Conservation (phyloP, 1,140 invertebrate species). For the Rhyzopertha dominica region DNA sequence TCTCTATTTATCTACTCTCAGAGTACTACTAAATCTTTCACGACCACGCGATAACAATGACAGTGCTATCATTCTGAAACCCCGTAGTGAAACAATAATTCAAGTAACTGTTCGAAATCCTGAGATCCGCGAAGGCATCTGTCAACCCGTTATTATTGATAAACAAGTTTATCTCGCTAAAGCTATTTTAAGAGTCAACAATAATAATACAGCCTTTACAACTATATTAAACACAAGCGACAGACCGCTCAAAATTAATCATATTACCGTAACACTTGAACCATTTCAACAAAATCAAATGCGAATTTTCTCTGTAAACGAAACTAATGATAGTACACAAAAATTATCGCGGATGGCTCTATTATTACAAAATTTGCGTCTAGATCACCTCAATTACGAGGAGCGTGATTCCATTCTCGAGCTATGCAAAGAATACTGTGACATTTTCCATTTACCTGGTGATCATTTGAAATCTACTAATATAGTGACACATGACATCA, state of each 20-base stretch:
- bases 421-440: conserved; percentile 25
- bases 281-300: too few relatives aligned
- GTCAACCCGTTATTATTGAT: conserved; percentile 12
- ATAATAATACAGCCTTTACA: conserved; percentile 14
- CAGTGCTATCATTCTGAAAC: too few relatives aligned
- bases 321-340: too few relatives aligned
- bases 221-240: conserved; percentile 28
- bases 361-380: too few relatives aligned
- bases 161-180: conserved; percentile 19
- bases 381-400: conserved; percentile 27
- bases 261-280: too few relatives aligned
- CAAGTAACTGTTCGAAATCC: conserved; percentile 15
- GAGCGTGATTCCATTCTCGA: too few relatives aligned
- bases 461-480: conserved; percentile 24
- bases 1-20: too few relatives aligned
- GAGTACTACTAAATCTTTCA: too few relatives aligned
- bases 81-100: conserved; percentile 21
- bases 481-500: conserved; percentile 31
- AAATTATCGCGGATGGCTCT: too few relatives aligned
- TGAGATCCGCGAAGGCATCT: conserved; percentile 15
- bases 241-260: too few relatives aligned
- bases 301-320: too few relatives aligned
- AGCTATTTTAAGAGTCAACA: conserved; percentile 9
- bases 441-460: conserved; percentile 27
- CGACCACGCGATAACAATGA: too few relatives aligned